Base-by-base conservation (phyloP, 2,113 vertebrate genomes). In the Limanda limanda region DNA sequence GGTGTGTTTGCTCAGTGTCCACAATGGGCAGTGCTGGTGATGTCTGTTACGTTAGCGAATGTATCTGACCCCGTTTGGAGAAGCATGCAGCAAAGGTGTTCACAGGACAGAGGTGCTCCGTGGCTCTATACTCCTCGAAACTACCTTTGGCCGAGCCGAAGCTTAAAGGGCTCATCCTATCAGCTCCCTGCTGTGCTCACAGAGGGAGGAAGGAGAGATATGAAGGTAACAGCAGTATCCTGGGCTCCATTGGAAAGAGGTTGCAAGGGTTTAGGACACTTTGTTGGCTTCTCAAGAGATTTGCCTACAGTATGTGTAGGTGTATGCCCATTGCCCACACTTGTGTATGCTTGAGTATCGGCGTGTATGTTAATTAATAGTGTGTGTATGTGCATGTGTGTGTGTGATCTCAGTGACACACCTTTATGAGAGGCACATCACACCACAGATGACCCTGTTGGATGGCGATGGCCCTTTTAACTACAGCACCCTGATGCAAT, bases 391-490 rank as follows among this genome's bases (percentile, higher is more conserved):
- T 37, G 35, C 7, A 37, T 60, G 20, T 47, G 37, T 81, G 23
- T 56, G 62, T 56, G 70, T 65, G 59, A 76, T 73, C 69, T 63
- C 52, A 62, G 61, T 73, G 79, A 82, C 77, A 80, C 69, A 57
- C 56, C 64, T 79, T 68, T 60, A 66, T 84, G 67, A 73, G 68
- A 87, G 57, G 65, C 83, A 78, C 87, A 76, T 84, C 75, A 83
- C 83, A 91, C 91, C 87, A 83, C 74, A 74, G 78, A 83, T 92
- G 91, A 93, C 87, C 91, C 81, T 73, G 42, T 63, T 80, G 77
- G 71, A 79, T 76, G 84, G 83, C n/a, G 21, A 71, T 88, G 80
- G 79, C 74, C 83, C 79, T 88, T 86, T 89, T 87, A 89, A 82
- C 73, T 85, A 67, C 74, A 79, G 76, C 84, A 80, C 76, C 79